Evolutionary conservation across 2,797 vertebrate species (phyloP).

Genomic region (Streptopelia turtur): DNA sequence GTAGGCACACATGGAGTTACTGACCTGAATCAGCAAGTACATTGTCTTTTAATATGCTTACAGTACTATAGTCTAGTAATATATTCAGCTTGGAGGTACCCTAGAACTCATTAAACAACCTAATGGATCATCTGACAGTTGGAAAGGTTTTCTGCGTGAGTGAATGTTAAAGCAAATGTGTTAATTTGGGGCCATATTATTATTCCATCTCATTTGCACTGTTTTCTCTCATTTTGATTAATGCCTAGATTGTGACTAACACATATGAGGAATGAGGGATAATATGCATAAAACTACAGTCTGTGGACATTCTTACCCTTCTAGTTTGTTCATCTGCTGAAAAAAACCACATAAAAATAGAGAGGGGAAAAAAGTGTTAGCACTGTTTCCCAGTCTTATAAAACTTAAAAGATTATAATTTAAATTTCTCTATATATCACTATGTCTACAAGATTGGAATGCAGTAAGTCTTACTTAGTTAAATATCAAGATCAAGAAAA

Average conservation of each 20-base stretch:
- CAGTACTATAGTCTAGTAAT: neutral
- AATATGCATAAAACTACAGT: neutral
- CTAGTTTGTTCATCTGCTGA: neutral
- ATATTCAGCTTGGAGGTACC: neutral
- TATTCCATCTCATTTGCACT: conserved; percentile 32
- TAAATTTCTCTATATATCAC: neutral
- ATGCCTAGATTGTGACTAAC: neutral
- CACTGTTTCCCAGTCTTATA: neutral
- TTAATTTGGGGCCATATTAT: conserved; percentile 26
- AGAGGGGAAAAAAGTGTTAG: neutral
- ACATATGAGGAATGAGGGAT: neutral
- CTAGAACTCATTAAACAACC: conserved; percentile 14
- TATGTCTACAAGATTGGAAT: neutral
- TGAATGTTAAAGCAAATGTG: conserved; percentile 27
- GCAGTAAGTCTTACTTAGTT: neutral
- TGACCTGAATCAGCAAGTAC: neutral
- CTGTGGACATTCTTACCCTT: neutral
- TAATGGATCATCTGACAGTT: conserved; percentile 48
- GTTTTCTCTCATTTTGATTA: conserved; percentile 59
- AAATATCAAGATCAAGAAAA: neutral
- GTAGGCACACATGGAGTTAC: neutral
- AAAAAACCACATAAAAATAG: neutral
- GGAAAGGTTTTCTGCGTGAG: conserved; percentile 13
- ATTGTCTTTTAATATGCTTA: neutral
- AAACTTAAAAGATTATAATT: neutral